A percentile compares a stretch with the other conserved stretches of the same genome.
Conservation (phyloP, 2,888 invertebrate genomes). For the Napeogenes sylphis region DNA sequence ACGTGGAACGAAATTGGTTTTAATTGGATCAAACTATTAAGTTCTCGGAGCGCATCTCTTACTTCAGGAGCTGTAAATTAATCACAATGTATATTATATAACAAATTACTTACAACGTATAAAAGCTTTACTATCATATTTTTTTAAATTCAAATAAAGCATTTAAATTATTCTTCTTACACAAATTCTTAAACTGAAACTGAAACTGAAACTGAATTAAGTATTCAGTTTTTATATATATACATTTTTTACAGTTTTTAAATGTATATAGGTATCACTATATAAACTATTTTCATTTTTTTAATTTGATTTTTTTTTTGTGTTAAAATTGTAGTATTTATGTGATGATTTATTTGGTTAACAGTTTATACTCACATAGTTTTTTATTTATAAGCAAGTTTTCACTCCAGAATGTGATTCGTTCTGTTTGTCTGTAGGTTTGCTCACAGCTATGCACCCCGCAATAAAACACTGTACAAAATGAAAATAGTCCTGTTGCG, state of each 20-base stretch:
- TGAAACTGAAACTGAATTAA: no score
- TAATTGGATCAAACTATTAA: slow-evolving; percentile 44
- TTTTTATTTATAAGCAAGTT: slow-evolving; percentile 23
- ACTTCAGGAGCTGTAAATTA: slow-evolving; percentile 41
- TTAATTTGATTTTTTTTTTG: no score
- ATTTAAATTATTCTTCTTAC: no score
- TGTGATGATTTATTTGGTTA: no score
- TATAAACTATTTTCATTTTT: no score
- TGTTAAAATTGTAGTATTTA: no score
- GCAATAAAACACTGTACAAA: slow-evolving; percentile 8
- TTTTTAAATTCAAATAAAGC: no score
- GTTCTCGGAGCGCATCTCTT: slow-evolving; percentile 37
- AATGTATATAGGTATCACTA: no score
- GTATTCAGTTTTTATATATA: no score
- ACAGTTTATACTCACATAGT: slow-evolving; percentile 13
- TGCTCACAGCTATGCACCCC: slow-evolving; percentile 23
- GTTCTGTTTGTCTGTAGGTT: slow-evolving; percentile 19
- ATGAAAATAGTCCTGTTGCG: slow-evolving; percentile 11
- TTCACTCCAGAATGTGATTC: slow-evolving; percentile 20
- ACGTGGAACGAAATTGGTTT: slow-evolving; percentile 51
- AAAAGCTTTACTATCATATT: no score
- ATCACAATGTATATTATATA: neutral
- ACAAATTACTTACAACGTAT: neutral
- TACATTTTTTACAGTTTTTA: no score
- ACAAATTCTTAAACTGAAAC: no score